phyloP scores from a whole-genome alignment of 2,888 invertebrate species.

The Slavum lentiscoides region DNA sequence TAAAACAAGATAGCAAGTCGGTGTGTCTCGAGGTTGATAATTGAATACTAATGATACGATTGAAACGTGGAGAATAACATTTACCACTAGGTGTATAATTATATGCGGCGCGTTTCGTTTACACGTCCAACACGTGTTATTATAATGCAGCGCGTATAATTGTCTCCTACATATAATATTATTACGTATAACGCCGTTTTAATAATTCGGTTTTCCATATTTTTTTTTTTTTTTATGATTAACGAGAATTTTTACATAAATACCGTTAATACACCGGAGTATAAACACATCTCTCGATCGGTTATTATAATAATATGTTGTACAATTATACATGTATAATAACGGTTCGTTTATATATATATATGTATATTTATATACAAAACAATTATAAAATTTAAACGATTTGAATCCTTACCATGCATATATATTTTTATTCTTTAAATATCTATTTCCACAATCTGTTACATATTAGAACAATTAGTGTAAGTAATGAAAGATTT shows the following conservation, averaged over 20 bases:
- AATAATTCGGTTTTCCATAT: background rate
- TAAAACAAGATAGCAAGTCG: background rate
- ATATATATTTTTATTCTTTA: too few species aligned
- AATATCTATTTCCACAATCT: too few species aligned
- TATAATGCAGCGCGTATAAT: background rate
- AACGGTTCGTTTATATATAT: background rate
- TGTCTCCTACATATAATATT: background rate
- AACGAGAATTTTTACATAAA: slow-evolving; percentile 1
- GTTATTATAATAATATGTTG: background rate
- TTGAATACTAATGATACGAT: slow-evolving; percentile 29
- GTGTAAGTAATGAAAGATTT: too few species aligned
- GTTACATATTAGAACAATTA: too few species aligned
- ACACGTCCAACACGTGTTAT: slow-evolving; percentile 10
- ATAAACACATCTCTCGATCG: background rate
- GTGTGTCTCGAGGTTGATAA: background rate
- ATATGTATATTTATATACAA: too few species aligned
- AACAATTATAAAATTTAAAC: too few species aligned
- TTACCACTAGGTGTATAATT: slow-evolving; percentile 11
- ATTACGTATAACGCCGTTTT: background rate
- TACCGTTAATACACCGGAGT: background rate
- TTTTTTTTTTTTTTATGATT: background rate
- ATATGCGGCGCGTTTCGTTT: background rate
- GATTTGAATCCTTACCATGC: too few species aligned
- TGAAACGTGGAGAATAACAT: background rate
- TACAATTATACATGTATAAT: background rate